Percentiles rank a stretch among this genome's conserved stretches.
phyloP scores from a whole-genome alignment of 1,140 invertebrate genomes.

The Lepidurus apus region DNA sequence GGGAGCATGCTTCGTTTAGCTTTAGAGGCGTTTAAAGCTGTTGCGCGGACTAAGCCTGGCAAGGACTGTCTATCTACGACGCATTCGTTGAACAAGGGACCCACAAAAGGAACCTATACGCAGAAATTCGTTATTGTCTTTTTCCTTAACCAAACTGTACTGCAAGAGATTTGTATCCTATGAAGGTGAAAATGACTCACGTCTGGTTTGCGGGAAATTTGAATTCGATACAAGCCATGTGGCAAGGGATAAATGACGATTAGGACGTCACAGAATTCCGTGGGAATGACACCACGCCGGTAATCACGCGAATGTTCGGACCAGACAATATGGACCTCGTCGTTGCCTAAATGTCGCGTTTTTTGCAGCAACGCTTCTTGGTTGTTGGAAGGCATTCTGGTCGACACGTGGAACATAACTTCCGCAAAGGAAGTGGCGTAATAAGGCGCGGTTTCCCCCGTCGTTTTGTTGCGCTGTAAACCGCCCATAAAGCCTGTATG shows the following conservation, averaged over 20 bases:
- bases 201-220: conserved; percentile 76
- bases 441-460: conserved; percentile 89
- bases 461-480: conserved; percentile 80
- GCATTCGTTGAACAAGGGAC: conserved; percentile 91
- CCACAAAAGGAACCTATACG: conserved; percentile 81
- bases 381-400: conserved; percentile 81
- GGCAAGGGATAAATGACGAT: conserved; percentile 93
- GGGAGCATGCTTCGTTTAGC: conserved; percentile 80
- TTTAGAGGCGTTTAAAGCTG: conserved; percentile 85
- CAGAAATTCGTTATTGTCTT: conserved; percentile 38
- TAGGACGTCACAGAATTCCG: conserved; percentile 97
- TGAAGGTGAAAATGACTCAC: conserved; percentile 50
- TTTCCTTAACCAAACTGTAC: conserved; percentile 38
- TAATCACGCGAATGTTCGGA: conserved; percentile 94
- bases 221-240: conserved; percentile 72
- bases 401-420: conserved; percentile 91
- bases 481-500: conserved; percentile 96
- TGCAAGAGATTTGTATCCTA: conserved; percentile 37
- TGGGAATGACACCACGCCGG: conserved; percentile 92
- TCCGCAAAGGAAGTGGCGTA: conserved; percentile 89
- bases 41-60: conserved; percentile 81
- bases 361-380: conserved; percentile 85
- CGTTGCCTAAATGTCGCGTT: conserved; percentile 93
- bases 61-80: conserved; percentile 77
- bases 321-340: conserved; percentile 99